Evolutionary conservation across 2,888 invertebrate genomes (phyloP).

Genomic region (Panzeria rudis): DNA sequence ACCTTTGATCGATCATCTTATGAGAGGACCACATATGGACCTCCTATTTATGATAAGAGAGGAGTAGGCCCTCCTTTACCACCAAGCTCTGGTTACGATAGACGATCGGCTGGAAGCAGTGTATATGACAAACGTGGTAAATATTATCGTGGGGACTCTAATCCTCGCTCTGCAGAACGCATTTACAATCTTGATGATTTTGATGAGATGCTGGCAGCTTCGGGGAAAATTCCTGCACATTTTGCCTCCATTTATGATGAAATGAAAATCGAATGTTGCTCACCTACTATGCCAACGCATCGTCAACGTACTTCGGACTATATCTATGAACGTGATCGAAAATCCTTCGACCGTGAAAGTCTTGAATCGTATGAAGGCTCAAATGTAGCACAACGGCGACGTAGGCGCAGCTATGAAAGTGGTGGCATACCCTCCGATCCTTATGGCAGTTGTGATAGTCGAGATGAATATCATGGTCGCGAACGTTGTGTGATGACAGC

Average conservation of each 20-base stretch:
- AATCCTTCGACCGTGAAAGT: constrained; percentile 83
- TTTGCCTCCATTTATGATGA: constrained; percentile 66
- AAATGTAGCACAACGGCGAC: constrained; percentile 74
- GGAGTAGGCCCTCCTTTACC: constrained; percentile 77
- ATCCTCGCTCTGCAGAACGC: constrained; percentile 76
- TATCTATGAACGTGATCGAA: constrained; percentile 82
- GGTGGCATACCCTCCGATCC: constrained; percentile 79
- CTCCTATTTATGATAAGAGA: constrained; percentile 83
- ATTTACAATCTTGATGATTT: constrained; percentile 81
- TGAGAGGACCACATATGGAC: constrained; percentile 83
- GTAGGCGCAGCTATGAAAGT: constrained; percentile 83
- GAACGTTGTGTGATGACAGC: constrained; percentile 80
- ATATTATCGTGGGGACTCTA: constrained; percentile 81
- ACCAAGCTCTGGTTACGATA: constrained; percentile 77
- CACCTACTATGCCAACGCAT: constrained; percentile 61
- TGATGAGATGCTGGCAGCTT: constrained; percentile 74
- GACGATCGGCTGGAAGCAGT: constrained; percentile 76
- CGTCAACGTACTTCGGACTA: constrained; percentile 77
- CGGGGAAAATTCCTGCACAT: constrained; percentile 71
- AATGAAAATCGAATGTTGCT: constrained; percentile 73
- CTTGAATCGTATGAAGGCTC: constrained; percentile 83
- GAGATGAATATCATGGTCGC: constrained; percentile 81
- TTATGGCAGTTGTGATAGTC: constrained; percentile 83
- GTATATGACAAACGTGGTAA: constrained; percentile 81
- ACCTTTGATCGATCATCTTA: constrained; percentile 83